Evolutionary conservation across 2,888 invertebrate genomes (phyloP), one percentile per base, ranked within the genome.

Genomic region (Aspidiotus destructor): DNA sequence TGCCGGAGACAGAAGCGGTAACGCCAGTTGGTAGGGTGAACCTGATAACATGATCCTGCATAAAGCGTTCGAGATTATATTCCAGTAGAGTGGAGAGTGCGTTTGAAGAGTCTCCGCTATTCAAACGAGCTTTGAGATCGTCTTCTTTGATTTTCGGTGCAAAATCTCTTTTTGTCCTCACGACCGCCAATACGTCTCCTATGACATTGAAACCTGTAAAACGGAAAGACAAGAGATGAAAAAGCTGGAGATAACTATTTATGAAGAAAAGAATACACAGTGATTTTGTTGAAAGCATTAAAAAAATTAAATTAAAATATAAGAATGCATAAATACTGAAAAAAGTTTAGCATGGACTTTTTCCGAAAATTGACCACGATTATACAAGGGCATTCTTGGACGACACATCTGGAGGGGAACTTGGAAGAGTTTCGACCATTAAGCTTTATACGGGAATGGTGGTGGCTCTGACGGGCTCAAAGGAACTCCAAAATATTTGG

Each of bases 31-130:
- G 75, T 55, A 75, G 69, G 42, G 72, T 70, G 11, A 77, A 70
- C 52, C 76, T 72, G 57, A 85, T 75, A 0, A 82, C 78, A 71
- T 84, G 84, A 15, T 78, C 80, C 60, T 82, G 80, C 72, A 85
- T 84, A 74, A 85, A 84, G 13, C 78, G 76, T 41, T 83, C 81
- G 0, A 84, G 77, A 17, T 80, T 81, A 62, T 77, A 76, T 69
- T 77, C 78, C 62, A 75, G 74, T 28, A 78, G 74, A 13, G 78
- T 77, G 61, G 78, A 77, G 60, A 78, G 75, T 6, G 77, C 74
- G 7, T 75, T 73, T 8, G 76, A 71, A 57, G 67, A 64, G 42
- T 72, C 72, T 40, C 70, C 72, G 11, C 68, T 67, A 54, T 71
- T 72, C 7, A 72, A 70, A 16, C 72, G 65, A 16, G 72, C 73